These are phyloP conservation scores for Pterophyllum scalare DNA, from an alignment of 2,113 vertebrate species.

Conservation along the genomic window DNA sequence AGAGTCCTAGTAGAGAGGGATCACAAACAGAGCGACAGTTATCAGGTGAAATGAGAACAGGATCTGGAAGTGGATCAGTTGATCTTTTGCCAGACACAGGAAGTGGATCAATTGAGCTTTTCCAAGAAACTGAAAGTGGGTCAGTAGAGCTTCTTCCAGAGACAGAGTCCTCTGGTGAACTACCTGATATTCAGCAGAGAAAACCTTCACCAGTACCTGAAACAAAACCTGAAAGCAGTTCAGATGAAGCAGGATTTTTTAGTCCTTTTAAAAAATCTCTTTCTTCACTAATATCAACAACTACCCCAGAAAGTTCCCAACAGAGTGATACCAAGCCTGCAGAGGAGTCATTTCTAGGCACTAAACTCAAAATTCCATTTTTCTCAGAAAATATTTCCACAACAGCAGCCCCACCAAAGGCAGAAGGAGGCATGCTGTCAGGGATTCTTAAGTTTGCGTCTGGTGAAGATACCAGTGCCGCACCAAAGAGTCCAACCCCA, in stretches of 20 bases:
- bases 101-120: conserved; percentile 70
- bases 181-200: conserved; percentile 76
- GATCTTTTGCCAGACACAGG: conserved; percentile 70
- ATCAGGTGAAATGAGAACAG: conserved; percentile 56
- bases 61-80: conserved; percentile 72
- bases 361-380: conserved; percentile 87
- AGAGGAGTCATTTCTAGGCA: conserved; percentile 79
- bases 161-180: conserved; percentile 79
- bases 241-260: conserved; percentile 84
- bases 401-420: conserved; percentile 62
- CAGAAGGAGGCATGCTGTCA: conserved; percentile 76
- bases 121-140: conserved; percentile 65
- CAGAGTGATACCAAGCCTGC: conserved; percentile 58
- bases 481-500: conserved; percentile 38
- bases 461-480: conserved; percentile 66
- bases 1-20: conserved; percentile 36
- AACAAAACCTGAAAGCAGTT: conserved; percentile 61
- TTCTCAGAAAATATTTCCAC: conserved; percentile 76
- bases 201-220: conserved; percentile 46
- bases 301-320: conserved; percentile 69
- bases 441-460: conserved; percentile 80
- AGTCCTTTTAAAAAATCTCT: conserved; percentile 92
- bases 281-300: conserved; percentile 84
- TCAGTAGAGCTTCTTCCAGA: conserved; percentile 80
- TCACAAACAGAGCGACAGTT: conserved; percentile 56